These are phyloP conservation scores for Phylloscopus trochiloides DNA, from an alignment of 2,113 vertebrate species.

Conservation along the genomic window DNA sequence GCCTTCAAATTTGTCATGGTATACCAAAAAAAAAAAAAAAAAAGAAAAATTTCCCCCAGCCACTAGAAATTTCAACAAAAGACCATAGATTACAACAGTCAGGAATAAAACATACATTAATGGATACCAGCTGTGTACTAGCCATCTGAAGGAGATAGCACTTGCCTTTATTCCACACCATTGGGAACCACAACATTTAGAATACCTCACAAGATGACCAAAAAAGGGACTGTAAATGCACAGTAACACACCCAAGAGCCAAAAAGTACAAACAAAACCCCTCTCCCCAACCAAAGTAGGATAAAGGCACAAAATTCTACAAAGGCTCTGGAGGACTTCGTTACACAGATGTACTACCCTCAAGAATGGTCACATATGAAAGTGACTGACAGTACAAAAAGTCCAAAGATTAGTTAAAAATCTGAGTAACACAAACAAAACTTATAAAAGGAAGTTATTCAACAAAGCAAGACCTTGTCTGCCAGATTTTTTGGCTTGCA, in stretches of 20 bases:
- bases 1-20: background rate
- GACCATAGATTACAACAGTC: background rate
- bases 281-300: background rate
- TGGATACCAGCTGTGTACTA: fast-evolving
- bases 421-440: background rate
- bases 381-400: background rate
- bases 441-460: background rate
- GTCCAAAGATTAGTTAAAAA: background rate
- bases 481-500: background rate
- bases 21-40: background rate
- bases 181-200: background rate
- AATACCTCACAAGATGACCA: background rate
- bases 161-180: background rate
- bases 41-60: background rate
- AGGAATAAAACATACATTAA: background rate
- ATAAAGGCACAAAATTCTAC: background rate
- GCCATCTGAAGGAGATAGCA: background rate
- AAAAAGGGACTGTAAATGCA: background rate
- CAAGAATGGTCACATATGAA: background rate
- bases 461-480: background rate
- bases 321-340: background rate
- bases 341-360: background rate
- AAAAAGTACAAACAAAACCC: background rate
- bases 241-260: fast-evolving
- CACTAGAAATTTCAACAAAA: background rate